phyloP scores from a whole-genome alignment of 2,888 invertebrate genomes.

The Oligia latruncula region DNA sequence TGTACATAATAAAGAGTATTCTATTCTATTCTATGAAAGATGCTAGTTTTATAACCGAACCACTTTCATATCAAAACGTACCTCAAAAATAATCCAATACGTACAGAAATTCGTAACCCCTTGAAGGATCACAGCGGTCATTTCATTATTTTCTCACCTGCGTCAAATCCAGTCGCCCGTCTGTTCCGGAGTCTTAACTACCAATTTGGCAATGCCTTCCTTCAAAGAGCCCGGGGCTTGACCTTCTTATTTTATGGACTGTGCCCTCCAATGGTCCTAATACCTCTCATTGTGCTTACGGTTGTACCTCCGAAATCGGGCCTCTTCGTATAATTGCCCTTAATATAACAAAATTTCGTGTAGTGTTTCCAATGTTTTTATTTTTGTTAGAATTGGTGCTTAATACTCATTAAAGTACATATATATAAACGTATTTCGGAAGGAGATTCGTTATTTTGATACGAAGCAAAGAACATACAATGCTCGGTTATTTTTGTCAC shows the following conservation, averaged over 20 bases:
- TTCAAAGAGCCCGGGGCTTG: constrained; percentile 69
- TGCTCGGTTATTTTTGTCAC: background rate
- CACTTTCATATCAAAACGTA: background rate
- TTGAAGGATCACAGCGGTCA: constrained; percentile 45
- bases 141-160: constrained; percentile 57
- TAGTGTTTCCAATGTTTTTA: constrained; percentile 9
- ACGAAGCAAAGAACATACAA: background rate
- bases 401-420: background rate
- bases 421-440: background rate
- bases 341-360: constrained; percentile 36
- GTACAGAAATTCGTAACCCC: constrained; percentile 22
- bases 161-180: constrained; percentile 58
- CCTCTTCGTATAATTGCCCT: constrained; percentile 48
- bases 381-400: background rate
- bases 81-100: background rate
- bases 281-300: constrained; percentile 73
- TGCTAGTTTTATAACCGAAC: background rate
- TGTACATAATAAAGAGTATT: no score
- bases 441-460: background rate
- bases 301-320: constrained; percentile 49
- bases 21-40: background rate
- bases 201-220: constrained; percentile 61
- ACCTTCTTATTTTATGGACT: constrained; percentile 77
- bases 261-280: constrained; percentile 73
- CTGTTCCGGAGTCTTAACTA: constrained; percentile 51